Evolutionary conservation across 2,888 invertebrate genomes (phyloP).

Genomic region (Phortica okadai): DNA sequence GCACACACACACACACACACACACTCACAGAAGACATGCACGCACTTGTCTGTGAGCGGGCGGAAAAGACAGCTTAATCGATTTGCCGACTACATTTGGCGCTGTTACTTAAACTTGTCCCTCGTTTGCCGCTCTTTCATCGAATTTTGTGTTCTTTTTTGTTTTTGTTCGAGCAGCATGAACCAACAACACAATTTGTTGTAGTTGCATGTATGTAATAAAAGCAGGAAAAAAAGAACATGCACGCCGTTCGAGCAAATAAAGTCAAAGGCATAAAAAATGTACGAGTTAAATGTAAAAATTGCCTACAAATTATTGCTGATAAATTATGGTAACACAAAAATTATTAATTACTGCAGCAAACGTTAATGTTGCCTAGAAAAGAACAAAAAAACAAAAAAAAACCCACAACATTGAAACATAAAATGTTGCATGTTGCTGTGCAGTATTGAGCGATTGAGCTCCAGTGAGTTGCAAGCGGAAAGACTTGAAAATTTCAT

Average conservation of each 20-base stretch:
- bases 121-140: conserved; percentile 44
- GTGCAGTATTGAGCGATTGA: not conserved
- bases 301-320: conserved; percentile 57
- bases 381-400: no score
- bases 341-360: conserved; percentile 32
- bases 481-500: not conserved
- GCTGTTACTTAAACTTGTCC: not conserved
- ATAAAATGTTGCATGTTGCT: conserved; percentile 26
- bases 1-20: conserved; percentile 35
- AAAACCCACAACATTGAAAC: not conserved
- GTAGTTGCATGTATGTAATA: conserved; percentile 22
- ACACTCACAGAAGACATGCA: no score
- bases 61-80: conserved; percentile 70
- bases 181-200: conserved; percentile 26
- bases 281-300: conserved; percentile 27
- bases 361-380: no score
- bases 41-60: conserved; percentile 38
- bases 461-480: not conserved
- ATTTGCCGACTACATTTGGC: conserved; percentile 60
- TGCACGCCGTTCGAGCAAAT: conserved; percentile 11
- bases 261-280: conserved; percentile 31
- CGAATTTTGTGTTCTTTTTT: conserved; percentile 36
- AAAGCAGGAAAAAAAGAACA: conserved; percentile 43
- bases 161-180: conserved; percentile 26
- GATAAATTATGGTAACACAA: conserved; percentile 69